Conservation (phyloP, 2,113 vertebrate genomes). For the Sakesphorus luctuosus region DNA sequence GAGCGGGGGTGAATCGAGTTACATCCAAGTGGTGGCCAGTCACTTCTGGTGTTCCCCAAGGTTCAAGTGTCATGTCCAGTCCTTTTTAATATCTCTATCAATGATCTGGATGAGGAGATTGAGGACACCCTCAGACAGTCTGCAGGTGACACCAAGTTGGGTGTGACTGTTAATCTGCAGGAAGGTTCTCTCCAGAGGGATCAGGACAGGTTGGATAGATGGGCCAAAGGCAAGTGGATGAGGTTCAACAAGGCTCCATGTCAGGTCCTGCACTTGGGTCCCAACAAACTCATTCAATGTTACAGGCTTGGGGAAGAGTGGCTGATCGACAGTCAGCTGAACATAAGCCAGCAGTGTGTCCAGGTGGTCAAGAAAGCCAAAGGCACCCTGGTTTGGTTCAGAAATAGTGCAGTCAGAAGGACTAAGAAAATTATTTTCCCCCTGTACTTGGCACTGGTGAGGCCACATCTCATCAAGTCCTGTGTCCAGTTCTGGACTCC, state of each 20-base stretch:
- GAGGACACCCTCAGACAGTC: not conserved
- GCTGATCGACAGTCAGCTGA: not conserved
- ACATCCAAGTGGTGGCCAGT: fast-evolving
- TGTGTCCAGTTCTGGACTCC: not conserved
- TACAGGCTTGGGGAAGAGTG: not conserved
- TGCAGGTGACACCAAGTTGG: not conserved
- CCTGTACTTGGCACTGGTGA: not conserved
- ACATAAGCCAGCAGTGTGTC: not conserved
- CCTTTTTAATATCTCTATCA: not conserved
- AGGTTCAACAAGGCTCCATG: not conserved
- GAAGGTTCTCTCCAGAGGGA: not conserved
- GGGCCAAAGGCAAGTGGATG: not conserved
- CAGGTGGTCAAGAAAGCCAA: not conserved
- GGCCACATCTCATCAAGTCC: fast-evolving
- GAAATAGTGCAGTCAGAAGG: not conserved
- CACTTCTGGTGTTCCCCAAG: not conserved
- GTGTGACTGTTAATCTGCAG: not conserved
- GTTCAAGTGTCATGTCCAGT: not conserved
- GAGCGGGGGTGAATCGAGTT: not conserved
- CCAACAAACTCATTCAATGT: not conserved
- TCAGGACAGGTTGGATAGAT: not conserved
- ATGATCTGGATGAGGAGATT: not conserved
- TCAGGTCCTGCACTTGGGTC: not conserved
- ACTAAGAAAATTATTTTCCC: not conserved
- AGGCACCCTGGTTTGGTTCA: not conserved